Conservation (phyloP, 2,797 vertebrate genomes). For the Yasuhikotakia modesta region DNA sequence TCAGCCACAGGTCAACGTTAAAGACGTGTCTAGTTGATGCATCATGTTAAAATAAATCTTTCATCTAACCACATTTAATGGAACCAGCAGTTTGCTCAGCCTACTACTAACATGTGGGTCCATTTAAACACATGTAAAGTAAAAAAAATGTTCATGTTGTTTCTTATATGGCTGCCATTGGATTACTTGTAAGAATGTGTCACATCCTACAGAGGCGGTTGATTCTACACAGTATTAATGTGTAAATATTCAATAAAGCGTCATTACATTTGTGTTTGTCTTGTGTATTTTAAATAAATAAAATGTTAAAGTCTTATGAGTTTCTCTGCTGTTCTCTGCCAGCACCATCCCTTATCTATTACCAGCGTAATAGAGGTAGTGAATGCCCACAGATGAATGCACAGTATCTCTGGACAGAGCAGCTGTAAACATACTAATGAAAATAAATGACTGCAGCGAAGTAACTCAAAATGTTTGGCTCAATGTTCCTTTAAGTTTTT, state of each 20-base stretch:
- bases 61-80: not conserved
- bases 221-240: not conserved
- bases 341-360: too few relatives aligned
- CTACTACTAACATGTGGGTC: not conserved
- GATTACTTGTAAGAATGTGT: not conserved
- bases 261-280: not conserved
- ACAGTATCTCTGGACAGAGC: too few relatives aligned
- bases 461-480: not conserved
- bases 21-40: slow-evolving; percentile 40
- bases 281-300: not conserved
- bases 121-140: not conserved
- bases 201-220: not conserved
- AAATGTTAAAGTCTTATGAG: too few relatives aligned
- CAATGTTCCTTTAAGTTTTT: not conserved
- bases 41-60: not conserved
- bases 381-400: too few relatives aligned
- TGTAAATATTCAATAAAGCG: not conserved
- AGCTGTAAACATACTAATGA: too few relatives aligned
- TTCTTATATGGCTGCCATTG: not conserved
- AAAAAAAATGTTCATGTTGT: not conserved
- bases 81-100: not conserved
- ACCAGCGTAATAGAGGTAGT: too few relatives aligned
- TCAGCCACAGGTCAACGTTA: slow-evolving; percentile 34
- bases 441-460: too few relatives aligned
- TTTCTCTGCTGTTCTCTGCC: too few relatives aligned